Conservation (phyloP, 2,113 vertebrate genomes). For the Todiramphus saurophagus region DNA sequence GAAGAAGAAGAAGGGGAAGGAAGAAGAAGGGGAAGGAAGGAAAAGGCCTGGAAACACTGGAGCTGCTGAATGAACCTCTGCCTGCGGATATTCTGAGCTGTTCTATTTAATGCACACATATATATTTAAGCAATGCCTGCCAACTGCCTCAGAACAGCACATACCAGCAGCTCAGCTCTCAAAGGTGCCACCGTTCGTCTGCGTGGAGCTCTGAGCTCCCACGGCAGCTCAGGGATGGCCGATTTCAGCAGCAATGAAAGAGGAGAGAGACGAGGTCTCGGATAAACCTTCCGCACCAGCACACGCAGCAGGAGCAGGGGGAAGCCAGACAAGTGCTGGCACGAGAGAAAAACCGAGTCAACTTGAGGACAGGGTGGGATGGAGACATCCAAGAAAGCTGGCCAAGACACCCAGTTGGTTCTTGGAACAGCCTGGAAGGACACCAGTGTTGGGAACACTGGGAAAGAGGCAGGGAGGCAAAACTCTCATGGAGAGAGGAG, state of each 20-base stretch:
- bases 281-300: background rate
- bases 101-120: slow-evolving; percentile 29
- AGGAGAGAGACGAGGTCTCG: background rate
- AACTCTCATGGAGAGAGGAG: rapidly evolving
- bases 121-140: slow-evolving; percentile 17
- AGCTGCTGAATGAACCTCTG: slow-evolving; percentile 32
- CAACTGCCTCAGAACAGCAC: slow-evolving; percentile 27
- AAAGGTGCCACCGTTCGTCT: background rate
- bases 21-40: background rate
- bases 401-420: background rate
- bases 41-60: background rate
- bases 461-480: background rate
- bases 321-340: background rate
- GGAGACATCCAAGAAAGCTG: background rate
- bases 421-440: background rate
- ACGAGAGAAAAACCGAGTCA: background rate
- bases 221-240: rapidly evolving
- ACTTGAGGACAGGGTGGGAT: background rate
- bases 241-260: background rate
- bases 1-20: background rate
- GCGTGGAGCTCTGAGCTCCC: background rate
- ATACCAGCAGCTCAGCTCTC: slow-evolving; percentile 9
- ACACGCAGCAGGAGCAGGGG: background rate
- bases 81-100: slow-evolving; percentile 42
- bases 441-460: rapidly evolving